phyloP scores from a whole-genome alignment of 2,113 vertebrate species.

The Serinus canaria region DNA sequence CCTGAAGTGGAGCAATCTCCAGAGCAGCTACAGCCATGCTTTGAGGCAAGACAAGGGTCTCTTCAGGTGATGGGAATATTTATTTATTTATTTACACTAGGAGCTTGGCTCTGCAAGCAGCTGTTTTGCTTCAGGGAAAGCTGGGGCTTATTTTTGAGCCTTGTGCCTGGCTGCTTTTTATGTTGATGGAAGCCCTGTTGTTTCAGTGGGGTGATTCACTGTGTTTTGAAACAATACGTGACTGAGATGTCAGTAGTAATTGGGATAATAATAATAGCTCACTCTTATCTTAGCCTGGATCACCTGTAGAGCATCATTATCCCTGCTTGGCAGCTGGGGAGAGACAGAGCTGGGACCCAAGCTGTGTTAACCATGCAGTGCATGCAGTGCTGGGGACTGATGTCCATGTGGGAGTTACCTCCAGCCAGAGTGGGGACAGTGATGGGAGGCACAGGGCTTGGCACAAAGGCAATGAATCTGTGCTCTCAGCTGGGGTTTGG shows the following conservation, averaged over 20 bases:
- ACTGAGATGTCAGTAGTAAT: slow-evolving; percentile 31
- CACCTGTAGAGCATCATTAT: slow-evolving; percentile 17
- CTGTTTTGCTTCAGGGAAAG: slow-evolving; percentile 53
- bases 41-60: background rate
- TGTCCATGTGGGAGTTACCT: background rate
- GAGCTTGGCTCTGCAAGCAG: slow-evolving; percentile 17
- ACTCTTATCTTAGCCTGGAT: background rate
- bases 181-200: slow-evolving; percentile 47
- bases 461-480: accelerated
- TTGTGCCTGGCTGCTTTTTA: background rate
- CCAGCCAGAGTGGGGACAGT: background rate
- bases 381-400: background rate
- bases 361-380: background rate
- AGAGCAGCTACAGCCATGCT: background rate
- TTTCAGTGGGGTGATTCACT: slow-evolving; percentile 44
- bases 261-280: slow-evolving; percentile 26
- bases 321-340: background rate
- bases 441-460: background rate
- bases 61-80: background rate
- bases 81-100: slow-evolving; percentile 39
- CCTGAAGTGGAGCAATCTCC: background rate
- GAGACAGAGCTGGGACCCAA: background rate
- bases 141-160: background rate
- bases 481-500: background rate
- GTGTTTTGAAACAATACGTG: slow-evolving; percentile 53